phyloP scores from a whole-genome alignment of 2,113 vertebrate species.

The Ochotona curzoniae region DNA sequence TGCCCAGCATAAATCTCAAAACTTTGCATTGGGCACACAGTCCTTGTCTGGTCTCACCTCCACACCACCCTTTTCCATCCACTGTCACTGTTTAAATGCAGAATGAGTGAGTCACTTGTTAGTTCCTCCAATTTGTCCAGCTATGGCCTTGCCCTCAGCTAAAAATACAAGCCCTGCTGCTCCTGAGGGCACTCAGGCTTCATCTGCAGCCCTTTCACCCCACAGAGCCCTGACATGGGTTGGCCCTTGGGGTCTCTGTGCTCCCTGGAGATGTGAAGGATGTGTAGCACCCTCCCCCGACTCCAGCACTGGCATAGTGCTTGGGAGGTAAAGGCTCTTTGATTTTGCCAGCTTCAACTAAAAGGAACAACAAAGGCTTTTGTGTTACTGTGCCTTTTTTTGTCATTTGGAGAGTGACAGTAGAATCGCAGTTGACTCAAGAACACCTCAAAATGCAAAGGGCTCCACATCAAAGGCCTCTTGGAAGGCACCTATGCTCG shows the following conservation, averaged over 20 bases:
- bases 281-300: too few relatives aligned
- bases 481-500: slow-evolving; percentile 83
- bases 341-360: background rate
- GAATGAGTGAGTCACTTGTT: background rate
- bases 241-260: too few relatives aligned
- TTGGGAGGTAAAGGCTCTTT: background rate
- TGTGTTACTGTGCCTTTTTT: background rate
- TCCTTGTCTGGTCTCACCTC: background rate
- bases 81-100: background rate
- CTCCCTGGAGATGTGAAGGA: too few relatives aligned
- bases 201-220: too few relatives aligned
- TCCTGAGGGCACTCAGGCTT: too few relatives aligned
- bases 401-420: slow-evolving; percentile 15
- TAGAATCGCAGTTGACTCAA: slow-evolving; percentile 21
- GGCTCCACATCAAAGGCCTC: slow-evolving; percentile 50
- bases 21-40: background rate
- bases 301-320: background rate
- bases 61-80: background rate
- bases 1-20: background rate
- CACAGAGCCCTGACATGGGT: too few relatives aligned
- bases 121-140: too few relatives aligned
- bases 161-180: too few relatives aligned
- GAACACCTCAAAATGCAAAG: slow-evolving; percentile 60
- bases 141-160: background rate
- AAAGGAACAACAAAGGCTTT: background rate